A percentile compares a stretch with the other conserved stretches of the same genome.
Evolutionary conservation across 2,888 invertebrate genomes (phyloP).

Genomic region (Drosophila multiciliata): DNA sequence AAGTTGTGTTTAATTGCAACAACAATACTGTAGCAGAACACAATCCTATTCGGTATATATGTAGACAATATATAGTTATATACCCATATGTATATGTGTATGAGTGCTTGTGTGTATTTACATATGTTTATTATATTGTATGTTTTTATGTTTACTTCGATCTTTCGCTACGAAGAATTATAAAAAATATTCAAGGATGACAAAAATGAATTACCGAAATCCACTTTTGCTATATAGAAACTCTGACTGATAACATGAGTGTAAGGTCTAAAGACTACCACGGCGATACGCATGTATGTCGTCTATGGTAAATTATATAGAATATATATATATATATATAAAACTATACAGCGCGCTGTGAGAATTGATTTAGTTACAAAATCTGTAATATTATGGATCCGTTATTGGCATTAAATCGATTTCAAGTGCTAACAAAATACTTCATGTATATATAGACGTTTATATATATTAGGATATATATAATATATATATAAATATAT

Average conservation of each 20-base stretch:
- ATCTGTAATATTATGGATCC: slow-evolving; percentile 58
- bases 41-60: slow-evolving; percentile 40
- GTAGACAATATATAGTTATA: slow-evolving; percentile 20
- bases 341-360: slow-evolving; percentile 62
- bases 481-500: slow-evolving; percentile 4
- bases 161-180: slow-evolving; percentile 36
- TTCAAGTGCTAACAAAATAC: slow-evolving; percentile 77
- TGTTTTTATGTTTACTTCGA: slow-evolving; percentile 20
- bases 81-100: slow-evolving; percentile 6
- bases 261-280: slow-evolving; percentile 50
- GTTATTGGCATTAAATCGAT: slow-evolving; percentile 68
- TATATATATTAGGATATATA: slow-evolving; percentile 38
- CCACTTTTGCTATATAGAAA: slow-evolving; percentile 58
- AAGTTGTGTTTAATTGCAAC: background rate
- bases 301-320: slow-evolving; percentile 17
- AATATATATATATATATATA: slow-evolving; percentile 30
- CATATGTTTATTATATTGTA: slow-evolving; percentile 26
- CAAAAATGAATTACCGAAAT: slow-evolving; percentile 46
- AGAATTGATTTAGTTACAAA: slow-evolving; percentile 74
- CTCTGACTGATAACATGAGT: slow-evolving; percentile 75
- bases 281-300: slow-evolving; percentile 34
- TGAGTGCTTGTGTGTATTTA: slow-evolving; percentile 9
- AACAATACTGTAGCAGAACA: slow-evolving; percentile 23
- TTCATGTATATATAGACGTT: slow-evolving; percentile 50
- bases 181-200: slow-evolving; percentile 55